These are phyloP conservation scores for Periophthalmodon schlosseri DNA, from an alignment of 2,113 vertebrate genomes.

Conservation along the genomic window DNA sequence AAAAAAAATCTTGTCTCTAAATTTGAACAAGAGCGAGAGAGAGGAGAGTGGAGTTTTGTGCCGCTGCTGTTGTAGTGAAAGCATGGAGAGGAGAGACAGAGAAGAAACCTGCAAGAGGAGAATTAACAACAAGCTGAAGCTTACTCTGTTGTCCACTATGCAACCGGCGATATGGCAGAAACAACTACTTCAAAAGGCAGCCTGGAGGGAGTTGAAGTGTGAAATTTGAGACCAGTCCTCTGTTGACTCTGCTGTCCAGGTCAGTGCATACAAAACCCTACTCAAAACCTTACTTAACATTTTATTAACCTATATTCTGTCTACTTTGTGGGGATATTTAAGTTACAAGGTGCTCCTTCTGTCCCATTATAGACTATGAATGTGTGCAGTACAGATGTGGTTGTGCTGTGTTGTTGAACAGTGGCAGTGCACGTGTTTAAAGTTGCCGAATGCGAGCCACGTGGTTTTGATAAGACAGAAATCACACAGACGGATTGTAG, in stretches of 20 bases:
- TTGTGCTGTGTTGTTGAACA: conserved; percentile 16
- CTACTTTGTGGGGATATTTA: not conserved
- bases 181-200: conserved; percentile 54
- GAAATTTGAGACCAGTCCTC: conserved; percentile 54
- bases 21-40: conserved; percentile 81
- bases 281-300: conserved; percentile 16
- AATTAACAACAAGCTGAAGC: conserved; percentile 19
- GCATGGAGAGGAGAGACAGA: conserved; percentile 38
- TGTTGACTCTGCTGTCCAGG: conserved; percentile 51
- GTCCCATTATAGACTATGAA: not conserved
- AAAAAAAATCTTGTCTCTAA: conserved; percentile 60
- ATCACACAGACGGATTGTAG: conserved; percentile 13
- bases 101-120: conserved; percentile 39
- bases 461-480: conserved; percentile 44
- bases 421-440: conserved; percentile 17
- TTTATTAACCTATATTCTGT: not conserved
- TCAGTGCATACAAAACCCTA: conserved; percentile 49
- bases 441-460: conserved; percentile 34
- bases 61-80: conserved; percentile 39
- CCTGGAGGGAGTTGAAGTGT: conserved; percentile 53
- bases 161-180: conserved; percentile 43
- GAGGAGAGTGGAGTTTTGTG: conserved; percentile 78
- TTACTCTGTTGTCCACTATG: conserved; percentile 10
- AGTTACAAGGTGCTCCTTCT: conserved; percentile 25
- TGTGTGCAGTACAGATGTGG: not conserved